Evolutionary conservation across 2,888 invertebrate species (phyloP).

Genomic region (Dione vanillae): DNA sequence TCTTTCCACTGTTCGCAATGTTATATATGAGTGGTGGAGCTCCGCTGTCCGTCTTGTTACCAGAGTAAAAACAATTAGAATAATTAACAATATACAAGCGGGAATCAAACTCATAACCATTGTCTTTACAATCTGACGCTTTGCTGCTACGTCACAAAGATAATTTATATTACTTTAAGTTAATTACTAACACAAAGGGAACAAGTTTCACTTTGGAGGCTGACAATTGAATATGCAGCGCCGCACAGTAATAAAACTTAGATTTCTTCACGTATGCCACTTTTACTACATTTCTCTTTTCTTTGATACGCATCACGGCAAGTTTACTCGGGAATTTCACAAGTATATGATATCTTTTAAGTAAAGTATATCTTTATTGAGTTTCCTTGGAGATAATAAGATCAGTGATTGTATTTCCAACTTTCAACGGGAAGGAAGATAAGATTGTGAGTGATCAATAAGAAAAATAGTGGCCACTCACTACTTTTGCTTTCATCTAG

Average conservation of each 20-base stretch:
- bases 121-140: too few relatives aligned
- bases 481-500: too few relatives aligned
- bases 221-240: background rate
- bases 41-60: too few relatives aligned
- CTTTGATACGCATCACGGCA: conserved; percentile 26
- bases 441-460: too few relatives aligned
- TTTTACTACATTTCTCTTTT: conserved; percentile 21
- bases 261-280: conserved; percentile 24
- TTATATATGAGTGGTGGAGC: too few relatives aligned
- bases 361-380: background rate
- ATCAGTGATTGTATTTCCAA: background rate
- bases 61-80: too few relatives aligned
- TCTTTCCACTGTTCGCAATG: too few relatives aligned
- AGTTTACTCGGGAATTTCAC: conserved; percentile 15
- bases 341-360: conserved; percentile 19
- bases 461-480: too few relatives aligned
- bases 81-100: too few relatives aligned
- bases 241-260: conserved; percentile 17
- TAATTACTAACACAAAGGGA: conserved; percentile 36
- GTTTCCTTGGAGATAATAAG: background rate
- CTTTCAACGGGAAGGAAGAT: background rate
- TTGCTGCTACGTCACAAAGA: too few relatives aligned
- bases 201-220: conserved; percentile 16
- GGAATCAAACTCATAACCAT: too few relatives aligned
- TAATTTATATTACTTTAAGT: too few relatives aligned